A percentile compares a stretch with the other conserved stretches of the same genome.
Conservation (phyloP, 2,888 invertebrate species). For the Selenia dentaria region DNA sequence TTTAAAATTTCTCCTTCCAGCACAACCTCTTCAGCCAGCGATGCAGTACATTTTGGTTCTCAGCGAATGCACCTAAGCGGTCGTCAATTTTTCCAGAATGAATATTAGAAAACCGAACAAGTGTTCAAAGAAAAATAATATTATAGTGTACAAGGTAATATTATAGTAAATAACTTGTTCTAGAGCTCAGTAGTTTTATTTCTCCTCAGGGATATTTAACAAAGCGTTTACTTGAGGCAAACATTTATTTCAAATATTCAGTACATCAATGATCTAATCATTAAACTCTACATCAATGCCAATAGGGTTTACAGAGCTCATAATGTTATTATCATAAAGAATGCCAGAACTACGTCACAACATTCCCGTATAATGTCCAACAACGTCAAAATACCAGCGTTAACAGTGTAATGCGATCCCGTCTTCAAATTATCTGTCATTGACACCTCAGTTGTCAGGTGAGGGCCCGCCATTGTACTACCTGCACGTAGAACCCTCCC, state of each 20-base stretch:
- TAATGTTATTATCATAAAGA: neutral
- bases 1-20: conserved; percentile 45
- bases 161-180: conserved; percentile 17
- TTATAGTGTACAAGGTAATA: conserved; percentile 29
- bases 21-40: conserved; percentile 46
- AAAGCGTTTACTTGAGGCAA: no score
- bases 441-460: conserved; percentile 58
- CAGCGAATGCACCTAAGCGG: conserved; percentile 57
- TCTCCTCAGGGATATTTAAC: no score
- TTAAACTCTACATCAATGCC: neutral
- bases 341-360: conserved; percentile 18
- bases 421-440: conserved; percentile 32
- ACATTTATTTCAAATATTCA: no score
- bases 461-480: conserved; percentile 56
- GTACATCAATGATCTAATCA: no score
- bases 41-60: conserved; percentile 56
- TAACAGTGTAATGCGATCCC: conserved; percentile 31
- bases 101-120: conserved; percentile 36
- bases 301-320: no score
- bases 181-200: conserved; percentile 25
- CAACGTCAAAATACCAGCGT: conserved; percentile 29
- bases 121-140: conserved; percentile 30
- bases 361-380: conserved; percentile 33
- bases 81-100: conserved; percentile 49
- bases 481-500: conserved; percentile 34